Base-by-base conservation (phyloP, 2,888 invertebrate genomes). In the Lissonota sp. region DNA sequence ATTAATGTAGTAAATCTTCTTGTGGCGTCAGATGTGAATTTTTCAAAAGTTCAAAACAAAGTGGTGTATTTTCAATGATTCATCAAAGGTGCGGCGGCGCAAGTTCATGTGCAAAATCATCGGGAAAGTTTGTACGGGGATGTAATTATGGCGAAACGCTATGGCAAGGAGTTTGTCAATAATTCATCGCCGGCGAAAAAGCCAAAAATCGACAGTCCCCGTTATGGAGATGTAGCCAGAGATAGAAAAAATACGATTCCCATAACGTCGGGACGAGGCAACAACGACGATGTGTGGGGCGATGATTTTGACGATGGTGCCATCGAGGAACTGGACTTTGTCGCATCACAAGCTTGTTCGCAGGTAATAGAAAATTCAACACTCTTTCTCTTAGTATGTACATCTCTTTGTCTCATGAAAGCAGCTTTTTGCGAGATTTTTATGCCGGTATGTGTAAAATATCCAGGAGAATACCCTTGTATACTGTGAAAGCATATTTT, bases 281-380 rank as follows among this genome's bases (percentile, higher is more conserved):
- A 70, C 8, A 70, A 69, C 37, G 86, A 89, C 67, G 91, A 91
- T 79, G 8, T 87, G 0, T 91, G 91, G 91, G 91, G 90, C 3
- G 91, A 90, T 64, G 91, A 91, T 83, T 90, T 90, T 69, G 86
- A 83, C 3, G 90, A 91, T 5, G 88, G 86, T 12, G 91, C 88
- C 8, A 86, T 92, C 40, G 87, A 89, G 76, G 88, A 91, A 79
- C 87, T 92, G 83, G 91, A 92, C 73, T 75, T 88, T n/a, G 84
- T 91, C 26, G 90, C 87, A 6, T 88, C 91, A 37, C 92, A 92
- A 85, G 90, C 88, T 46, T 84, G 79, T 46, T 84, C 86, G n/a
- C 82, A 87, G 83, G 84, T 86, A 75, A 71, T 82, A 78, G 6
- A 14, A 70, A 12, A 51, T 51, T 49, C 26, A 1, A 26, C 26